Evolutionary conservation across 2,888 invertebrate genomes (phyloP).

Genomic region (Polydrusus cervinus): DNA sequence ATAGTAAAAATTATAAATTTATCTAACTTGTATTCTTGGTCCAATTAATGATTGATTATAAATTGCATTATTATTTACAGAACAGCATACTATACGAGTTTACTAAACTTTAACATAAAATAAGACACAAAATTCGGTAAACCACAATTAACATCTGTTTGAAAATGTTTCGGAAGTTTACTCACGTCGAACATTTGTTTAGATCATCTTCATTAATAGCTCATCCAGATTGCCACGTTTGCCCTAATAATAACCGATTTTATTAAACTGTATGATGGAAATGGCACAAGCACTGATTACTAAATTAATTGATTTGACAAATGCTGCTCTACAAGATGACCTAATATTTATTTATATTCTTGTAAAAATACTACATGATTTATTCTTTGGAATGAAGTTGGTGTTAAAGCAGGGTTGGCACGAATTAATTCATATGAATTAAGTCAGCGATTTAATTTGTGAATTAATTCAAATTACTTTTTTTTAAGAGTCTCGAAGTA

Average conservation of each 20-base stretch:
- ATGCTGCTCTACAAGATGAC: conserved; percentile 15
- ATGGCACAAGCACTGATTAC: conserved; percentile 7
- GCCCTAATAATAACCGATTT: conserved; percentile 23
- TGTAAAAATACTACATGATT: neutral
- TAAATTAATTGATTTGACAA: conserved; percentile 14
- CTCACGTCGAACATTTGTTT: conserved; percentile 39
- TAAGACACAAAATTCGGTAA: conserved; percentile 4
- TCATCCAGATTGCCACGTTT: conserved; percentile 30
- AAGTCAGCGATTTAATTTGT: too few species aligned
- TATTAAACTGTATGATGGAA: conserved; percentile 5
- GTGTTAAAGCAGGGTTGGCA: too few species aligned
- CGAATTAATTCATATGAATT: too few species aligned
- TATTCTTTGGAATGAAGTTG: too few species aligned
- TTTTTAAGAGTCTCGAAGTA: too few species aligned
- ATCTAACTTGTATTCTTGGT: too few species aligned
- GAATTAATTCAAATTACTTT: too few species aligned
- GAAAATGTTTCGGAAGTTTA: conserved; percentile 45
- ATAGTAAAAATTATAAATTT: too few species aligned
- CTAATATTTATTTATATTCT: conserved; percentile 8
- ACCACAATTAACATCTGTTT: conserved; percentile 19
- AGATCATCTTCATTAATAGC: conserved; percentile 47
- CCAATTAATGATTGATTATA: too few species aligned
- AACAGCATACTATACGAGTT: too few species aligned
- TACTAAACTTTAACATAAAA: neutral
- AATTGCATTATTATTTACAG: too few species aligned